Evolutionary conservation across 2,888 invertebrate genomes (phyloP), one percentile per base, ranked within the genome.

Genomic region (Volucella inflata): DNA sequence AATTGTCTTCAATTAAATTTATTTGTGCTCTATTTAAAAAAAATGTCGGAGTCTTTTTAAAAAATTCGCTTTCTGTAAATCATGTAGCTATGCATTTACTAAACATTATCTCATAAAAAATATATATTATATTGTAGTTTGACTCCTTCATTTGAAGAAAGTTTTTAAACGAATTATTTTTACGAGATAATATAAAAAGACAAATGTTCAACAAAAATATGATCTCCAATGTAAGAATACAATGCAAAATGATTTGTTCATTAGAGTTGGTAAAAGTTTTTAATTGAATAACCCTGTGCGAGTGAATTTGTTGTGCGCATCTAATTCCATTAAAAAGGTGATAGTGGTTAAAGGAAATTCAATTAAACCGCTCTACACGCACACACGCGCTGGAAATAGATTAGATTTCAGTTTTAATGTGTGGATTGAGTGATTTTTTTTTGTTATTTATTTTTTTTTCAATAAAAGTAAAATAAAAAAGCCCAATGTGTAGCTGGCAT

Each of bases 341-440:
- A 74, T 83, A 83, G 83, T 79, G 62, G 72, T 83, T 79, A 57
- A 78, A 48, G 65, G 60, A 72, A 79, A 83, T 74, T 79, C 79
- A 74, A 83, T 83, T 83, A 83, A 74, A 68, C 64, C 68, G 51
- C 36, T 55, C 44, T 68, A 65, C 30, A 51, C 60, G 62, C 64
- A 50, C 51, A 78, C 72, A 59, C 62, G 51, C 62, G 46, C 30
- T 55, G 62, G 55, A 11, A 78, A 64, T 50, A 70, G 77, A 78
- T 78, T 78, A 78, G 77, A 70, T 78, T 78, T 55, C n/a, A 55
- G 30, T 64, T 55, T 44, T 46, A 68, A 53, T 60, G 60, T 77
- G 21, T 65, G 57, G 67, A 57, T 36, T 30, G 30, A 6, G 75
- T 36, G 57, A 21, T 65, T 57, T 10, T 62, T 62, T 53, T 64